Evolutionary conservation across 2,113 vertebrate genomes (phyloP).

Genomic region (Eupsittula cactorum): DNA sequence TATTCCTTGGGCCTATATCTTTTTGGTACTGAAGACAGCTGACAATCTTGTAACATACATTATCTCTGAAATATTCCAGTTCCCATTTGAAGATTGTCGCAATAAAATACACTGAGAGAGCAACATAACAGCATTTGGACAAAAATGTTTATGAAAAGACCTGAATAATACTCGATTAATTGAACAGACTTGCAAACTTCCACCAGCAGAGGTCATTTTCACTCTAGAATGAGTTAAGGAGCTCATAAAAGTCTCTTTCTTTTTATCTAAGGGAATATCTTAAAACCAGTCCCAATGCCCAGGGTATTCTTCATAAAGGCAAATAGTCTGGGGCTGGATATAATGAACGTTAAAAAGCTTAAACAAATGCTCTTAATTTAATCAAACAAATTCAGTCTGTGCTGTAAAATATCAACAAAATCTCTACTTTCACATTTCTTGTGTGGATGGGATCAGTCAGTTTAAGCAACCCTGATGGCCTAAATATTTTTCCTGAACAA

Average conservation of each 20-base stretch:
- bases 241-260: neutral
- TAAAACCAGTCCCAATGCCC: neutral
- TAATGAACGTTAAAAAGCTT: neutral
- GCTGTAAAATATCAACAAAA: neutral
- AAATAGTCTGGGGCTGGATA: neutral
- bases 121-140: neutral
- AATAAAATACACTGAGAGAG: neutral
- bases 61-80: neutral
- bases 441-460: neutral
- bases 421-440: neutral
- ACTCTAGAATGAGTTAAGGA: conserved; percentile 1
- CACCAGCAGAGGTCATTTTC: conserved; percentile 63
- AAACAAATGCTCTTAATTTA: neutral
- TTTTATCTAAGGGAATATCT: neutral
- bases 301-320: neutral
- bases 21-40: neutral
- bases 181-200: conserved; percentile 19
- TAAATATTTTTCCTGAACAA: neutral
- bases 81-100: neutral
- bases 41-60: neutral
- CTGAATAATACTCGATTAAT: neutral
- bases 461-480: neutral
- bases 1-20: neutral
- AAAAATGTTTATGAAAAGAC: neutral
- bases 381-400: neutral